Base-by-base conservation (phyloP, 2,888 invertebrate species). In the Bedellia somnulentella region DNA sequence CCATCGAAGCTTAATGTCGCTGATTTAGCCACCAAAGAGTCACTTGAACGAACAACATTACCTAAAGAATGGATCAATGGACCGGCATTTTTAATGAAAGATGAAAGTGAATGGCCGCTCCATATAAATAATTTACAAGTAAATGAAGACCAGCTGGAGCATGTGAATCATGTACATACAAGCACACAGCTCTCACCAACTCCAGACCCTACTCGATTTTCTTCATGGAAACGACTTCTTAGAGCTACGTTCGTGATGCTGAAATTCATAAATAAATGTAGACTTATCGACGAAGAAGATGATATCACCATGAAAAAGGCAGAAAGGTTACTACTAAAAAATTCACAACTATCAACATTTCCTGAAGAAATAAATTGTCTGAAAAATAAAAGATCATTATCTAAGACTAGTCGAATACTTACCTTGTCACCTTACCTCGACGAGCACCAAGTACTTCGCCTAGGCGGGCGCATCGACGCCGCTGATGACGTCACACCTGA, bases 391-490 rank as follows among this genome's bases (percentile, higher is more conserved):
- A 28, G 13, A 18, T 4, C 11, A 4, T 2, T 28, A n/a, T 5
- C 21, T 14, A 2, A n/a, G 5, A 14, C 3, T n/a, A 29, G 29
- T 22, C 9, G 15, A 5, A 5, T 29, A 13, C 21, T 12, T 14
- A 21, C 21, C 4, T 22, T 29, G 11, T n/a, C 14, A 9, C 29
- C 29, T 3, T 29, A 14, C 13, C 2, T 29, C 2, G 29, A 29
- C 15, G 14, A 31, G n/a, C 9, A 31, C 9, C 15, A 23, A 10
- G 16, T 17, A n/a, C 32, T 22, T 26, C 35, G 21, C 10, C 14
- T 23, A 9, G 27, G 29, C 17, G 31, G 31, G 25, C 27, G 31
- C 18, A 21, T 24, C n/a, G 12, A 17, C 15, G 31, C 26, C 2
- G 26, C 31, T 2, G 5, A 5, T 4, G 31, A 15, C 9, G 22